Evolutionary conservation across 2,888 invertebrate genomes (phyloP).

Genomic region (Heliothis peltigera): DNA sequence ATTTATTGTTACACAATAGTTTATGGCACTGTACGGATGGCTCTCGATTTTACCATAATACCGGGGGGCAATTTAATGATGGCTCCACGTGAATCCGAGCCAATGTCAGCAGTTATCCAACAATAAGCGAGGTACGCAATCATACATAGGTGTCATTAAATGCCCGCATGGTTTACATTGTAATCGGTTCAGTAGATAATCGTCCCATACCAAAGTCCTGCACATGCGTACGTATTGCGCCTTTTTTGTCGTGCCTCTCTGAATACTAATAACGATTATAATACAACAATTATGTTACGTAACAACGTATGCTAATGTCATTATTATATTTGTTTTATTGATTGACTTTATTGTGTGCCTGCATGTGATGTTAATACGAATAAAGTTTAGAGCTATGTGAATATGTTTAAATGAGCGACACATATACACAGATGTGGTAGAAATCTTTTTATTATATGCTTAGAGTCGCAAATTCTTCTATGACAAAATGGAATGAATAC

Average conservation of each 20-base stretch:
- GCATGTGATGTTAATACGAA: constrained; percentile 14
- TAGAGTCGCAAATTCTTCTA: constrained; percentile 9
- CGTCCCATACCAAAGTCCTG: constrained; percentile 56
- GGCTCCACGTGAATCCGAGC: constrained; percentile 62
- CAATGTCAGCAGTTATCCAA: constrained; percentile 66
- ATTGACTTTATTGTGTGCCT: constrained; percentile 18
- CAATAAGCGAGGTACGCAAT: constrained; percentile 68
- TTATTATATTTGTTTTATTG: constrained; percentile 43
- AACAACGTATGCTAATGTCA: constrained; percentile 60
- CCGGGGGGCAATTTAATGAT: constrained; percentile 53
- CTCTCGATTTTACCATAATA: constrained; percentile 52
- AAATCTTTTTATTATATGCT: constrained; percentile 16
- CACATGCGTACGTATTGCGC: constrained; percentile 64
- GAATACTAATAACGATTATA: constrained; percentile 62
- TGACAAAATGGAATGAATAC: not conserved
- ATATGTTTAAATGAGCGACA: constrained; percentile 6
- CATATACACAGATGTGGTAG: constrained; percentile 14
- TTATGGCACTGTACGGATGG: constrained; percentile 35
- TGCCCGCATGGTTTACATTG: constrained; percentile 75
- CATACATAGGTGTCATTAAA: constrained; percentile 71
- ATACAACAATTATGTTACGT: constrained; percentile 58
- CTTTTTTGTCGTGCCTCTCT: constrained; percentile 62
- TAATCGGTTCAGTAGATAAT: constrained; percentile 72
- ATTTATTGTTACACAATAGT: constrained; percentile 49
- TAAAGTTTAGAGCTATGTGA: not conserved